Evolutionary conservation across 2,113 vertebrate species (phyloP), one percentile per base, ranked within the genome.

Genomic region (Pimephales promelas): DNA sequence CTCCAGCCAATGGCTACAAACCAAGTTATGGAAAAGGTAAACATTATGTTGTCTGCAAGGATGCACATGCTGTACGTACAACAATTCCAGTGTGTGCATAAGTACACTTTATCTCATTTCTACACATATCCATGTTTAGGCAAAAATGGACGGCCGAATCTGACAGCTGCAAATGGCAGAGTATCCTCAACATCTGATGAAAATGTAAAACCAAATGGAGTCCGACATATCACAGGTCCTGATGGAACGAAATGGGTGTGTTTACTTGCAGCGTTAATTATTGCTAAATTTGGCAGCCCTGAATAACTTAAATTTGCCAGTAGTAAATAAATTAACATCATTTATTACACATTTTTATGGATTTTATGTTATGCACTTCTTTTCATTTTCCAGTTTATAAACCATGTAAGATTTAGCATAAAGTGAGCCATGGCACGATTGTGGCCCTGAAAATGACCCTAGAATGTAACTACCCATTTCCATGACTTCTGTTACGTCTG

Each of bases 231-330:
- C 91, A 96, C 94, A 90, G 97, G 97, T 43, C 97, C 98, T 84
- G 96, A 98, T 94, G 97, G 97, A 95, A 95, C 90, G 87, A 99
- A 96, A 96, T 99, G 97, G 98, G 97, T 99, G 96, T 93, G 92
- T 82, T 36, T 31, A 47, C 26, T 26, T 82, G 47, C 52, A 40
- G 5, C 10, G 3, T 57, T 76, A 66, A 75, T 43, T 34, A 84
- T 47, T 81, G n/a, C 47, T 62, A n/a, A 43, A 71, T 71, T 45
- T 66, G 64, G 18, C 31, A 43, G 20, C 4, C 36, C 36, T n/a
- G 10, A 40, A 70, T 70, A 34, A 22, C 34, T 7, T 3, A n/a
- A n/a, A n/a, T n/a, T n/a, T n/a, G n/a, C n/a, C n/a, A n/a, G n/a
- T n/a, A n/a, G n/a, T n/a, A n/a, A n/a, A n/a, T n/a, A n/a, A n/a